Conservation (phyloP, 2,113 vertebrate species). For the Maccullochella peelii region DNA sequence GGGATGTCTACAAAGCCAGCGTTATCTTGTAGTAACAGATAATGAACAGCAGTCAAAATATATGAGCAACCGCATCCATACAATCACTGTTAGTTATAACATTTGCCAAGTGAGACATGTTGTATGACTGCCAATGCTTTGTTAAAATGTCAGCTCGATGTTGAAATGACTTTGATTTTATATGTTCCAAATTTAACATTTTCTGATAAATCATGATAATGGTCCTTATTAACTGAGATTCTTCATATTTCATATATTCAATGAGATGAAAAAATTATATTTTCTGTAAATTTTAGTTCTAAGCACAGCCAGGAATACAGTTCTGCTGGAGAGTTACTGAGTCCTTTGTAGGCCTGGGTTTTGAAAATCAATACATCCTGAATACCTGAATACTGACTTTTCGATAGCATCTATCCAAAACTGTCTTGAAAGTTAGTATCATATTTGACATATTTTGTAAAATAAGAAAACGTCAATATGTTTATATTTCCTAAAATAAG, state of each 20-base stretch:
- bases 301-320: not conserved
- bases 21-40: conserved; percentile 1
- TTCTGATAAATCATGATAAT: not conserved
- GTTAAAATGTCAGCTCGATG: not conserved
- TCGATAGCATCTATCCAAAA: not conserved
- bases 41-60: too few relatives aligned
- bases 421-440: not conserved
- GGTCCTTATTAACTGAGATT: not conserved
- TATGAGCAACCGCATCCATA: not conserved
- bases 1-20: not conserved
- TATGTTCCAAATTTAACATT: not conserved
- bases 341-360: not conserved
- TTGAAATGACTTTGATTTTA: not conserved
- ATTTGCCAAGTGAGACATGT: not conserved
- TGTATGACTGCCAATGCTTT: not conserved
- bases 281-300: not conserved
- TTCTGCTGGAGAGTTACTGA: too few relatives aligned
- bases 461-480: not conserved
- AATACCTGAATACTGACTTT: not conserved
- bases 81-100: not conserved
- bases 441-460: not conserved
- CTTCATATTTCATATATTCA: not conserved
- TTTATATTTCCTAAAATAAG: not conserved
- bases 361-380: not conserved
- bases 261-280: not conserved